A percentile compares a stretch with the other conserved stretches of the same genome.
phyloP scores from a whole-genome alignment of 2,113 vertebrate genomes.

The Poeciliopsis retropinna region DNA sequence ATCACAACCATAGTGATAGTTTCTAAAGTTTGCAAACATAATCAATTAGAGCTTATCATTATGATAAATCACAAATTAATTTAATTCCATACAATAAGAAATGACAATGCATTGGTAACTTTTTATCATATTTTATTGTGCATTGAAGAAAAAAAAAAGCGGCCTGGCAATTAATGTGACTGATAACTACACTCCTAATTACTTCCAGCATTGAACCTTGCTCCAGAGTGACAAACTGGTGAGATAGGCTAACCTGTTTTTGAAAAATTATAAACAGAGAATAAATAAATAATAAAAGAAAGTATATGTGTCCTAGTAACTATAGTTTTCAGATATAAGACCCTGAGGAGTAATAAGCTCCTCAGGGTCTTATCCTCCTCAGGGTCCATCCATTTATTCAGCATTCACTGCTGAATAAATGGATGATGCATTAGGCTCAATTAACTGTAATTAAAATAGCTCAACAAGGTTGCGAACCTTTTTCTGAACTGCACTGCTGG shows the following conservation, averaged over 20 bases:
- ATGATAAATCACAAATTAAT: neutral
- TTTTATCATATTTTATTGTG: too few species aligned
- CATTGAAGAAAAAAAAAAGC: neutral
- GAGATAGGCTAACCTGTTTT: neutral
- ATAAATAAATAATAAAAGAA: neutral
- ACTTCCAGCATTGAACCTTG: neutral
- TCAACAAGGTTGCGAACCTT: constrained; percentile 9
- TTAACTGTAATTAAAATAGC: neutral
- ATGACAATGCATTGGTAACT: neutral
- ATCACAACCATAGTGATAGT: neutral
- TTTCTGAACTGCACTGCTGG: neutral
- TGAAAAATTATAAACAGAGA: neutral
- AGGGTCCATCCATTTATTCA: too few species aligned
- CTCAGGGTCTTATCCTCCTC: too few species aligned
- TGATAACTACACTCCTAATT: neutral
- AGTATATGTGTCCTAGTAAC: neutral
- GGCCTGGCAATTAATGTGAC: constrained; percentile 5
- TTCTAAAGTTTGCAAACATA: neutral
- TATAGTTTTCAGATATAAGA: neutral
- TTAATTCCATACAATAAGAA: neutral
- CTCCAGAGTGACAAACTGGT: neutral
- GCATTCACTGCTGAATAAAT: neutral
- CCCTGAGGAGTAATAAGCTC: neutral
- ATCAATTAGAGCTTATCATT: neutral
- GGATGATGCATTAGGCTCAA: neutral